A percentile compares a stretch with the other conserved stretches of the same genome.
Evolutionary conservation across 2,797 vertebrate species (phyloP).

Genomic region (Acanthurus tractus): DNA sequence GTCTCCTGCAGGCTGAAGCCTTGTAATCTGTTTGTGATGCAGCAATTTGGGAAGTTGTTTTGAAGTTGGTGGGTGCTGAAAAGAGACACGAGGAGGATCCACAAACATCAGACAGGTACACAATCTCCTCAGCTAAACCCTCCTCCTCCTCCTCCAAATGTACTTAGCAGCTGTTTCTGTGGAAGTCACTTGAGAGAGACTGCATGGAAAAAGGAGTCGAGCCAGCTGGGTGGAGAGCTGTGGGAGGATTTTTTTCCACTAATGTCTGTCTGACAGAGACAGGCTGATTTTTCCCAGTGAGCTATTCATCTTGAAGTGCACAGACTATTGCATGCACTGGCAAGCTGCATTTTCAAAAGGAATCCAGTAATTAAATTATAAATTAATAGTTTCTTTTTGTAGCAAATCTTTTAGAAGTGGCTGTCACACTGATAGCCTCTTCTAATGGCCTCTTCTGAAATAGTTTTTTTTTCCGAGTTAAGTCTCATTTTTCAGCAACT

Average conservation of each 20-base stretch:
- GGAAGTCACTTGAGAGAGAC: constrained; percentile 71
- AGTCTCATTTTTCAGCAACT: background rate
- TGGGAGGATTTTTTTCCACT: constrained; percentile 76
- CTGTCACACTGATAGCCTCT: too few species aligned
- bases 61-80: constrained; percentile 22
- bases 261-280: constrained; percentile 74
- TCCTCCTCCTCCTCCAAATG: constrained; percentile 59
- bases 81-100: constrained; percentile 44
- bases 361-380: background rate
- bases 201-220: constrained; percentile 73
- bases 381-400: background rate
- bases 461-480: too few species aligned
- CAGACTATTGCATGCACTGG: constrained; percentile 35
- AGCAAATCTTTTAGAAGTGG: too few species aligned
- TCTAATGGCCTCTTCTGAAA: too few species aligned
- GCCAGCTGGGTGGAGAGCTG: constrained; percentile 77
- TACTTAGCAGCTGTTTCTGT: constrained; percentile 79
- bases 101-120: constrained; percentile 70
- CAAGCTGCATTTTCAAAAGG: constrained; percentile 6
- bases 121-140: constrained; percentile 34
- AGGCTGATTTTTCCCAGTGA: constrained; percentile 46
- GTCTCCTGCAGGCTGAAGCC: constrained; percentile 19
- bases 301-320: constrained; percentile 52
- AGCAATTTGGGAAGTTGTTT: constrained; percentile 34
- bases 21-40: constrained; percentile 38